Percentiles rank a stretch among this genome's conserved stretches.
phyloP scores from a whole-genome alignment of 2,888 invertebrate species.

The Ctena decussata region DNA sequence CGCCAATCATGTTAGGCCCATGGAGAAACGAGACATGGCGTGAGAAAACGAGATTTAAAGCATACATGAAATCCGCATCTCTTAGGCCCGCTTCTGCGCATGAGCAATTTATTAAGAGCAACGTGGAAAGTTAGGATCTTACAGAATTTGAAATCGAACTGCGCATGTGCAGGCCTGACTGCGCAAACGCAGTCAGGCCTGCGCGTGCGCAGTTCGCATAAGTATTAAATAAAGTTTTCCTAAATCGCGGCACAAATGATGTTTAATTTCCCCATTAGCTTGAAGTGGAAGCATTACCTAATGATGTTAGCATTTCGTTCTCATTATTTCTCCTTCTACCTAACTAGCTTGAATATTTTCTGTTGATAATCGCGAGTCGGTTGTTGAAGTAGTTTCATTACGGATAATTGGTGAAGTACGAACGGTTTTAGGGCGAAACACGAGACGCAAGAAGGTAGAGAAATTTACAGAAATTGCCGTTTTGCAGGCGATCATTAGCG shows the following conservation, averaged over 20 bases:
- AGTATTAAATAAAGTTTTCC: no score
- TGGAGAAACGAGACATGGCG: no score
- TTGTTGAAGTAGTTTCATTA: constrained; percentile 27
- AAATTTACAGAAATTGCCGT: background rate
- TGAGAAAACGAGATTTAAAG: no score
- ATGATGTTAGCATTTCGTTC: constrained; percentile 58
- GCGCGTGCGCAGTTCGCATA: no score
- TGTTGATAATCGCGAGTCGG: constrained; percentile 44
- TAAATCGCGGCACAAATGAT: no score
- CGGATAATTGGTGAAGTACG: constrained; percentile 26
- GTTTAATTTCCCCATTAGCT: constrained; percentile 58
- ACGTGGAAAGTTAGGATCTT: no score
- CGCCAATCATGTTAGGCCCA: constrained; percentile 41
- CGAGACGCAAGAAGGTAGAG: background rate
- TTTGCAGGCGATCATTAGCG: constrained; percentile 25
- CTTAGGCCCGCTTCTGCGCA: no score
- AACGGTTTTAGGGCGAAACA: constrained; percentile 9
- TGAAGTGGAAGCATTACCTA: constrained; percentile 55
- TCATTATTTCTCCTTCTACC: constrained; percentile 43
- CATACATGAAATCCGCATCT: no score
- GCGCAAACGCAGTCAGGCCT: no score
- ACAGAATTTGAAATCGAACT: no score
- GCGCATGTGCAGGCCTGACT: no score
- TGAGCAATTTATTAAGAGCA: no score
- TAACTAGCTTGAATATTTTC: constrained; percentile 56